phyloP scores from a whole-genome alignment of 2,797 vertebrate genomes.

The Thripadectes ignobilis region DNA sequence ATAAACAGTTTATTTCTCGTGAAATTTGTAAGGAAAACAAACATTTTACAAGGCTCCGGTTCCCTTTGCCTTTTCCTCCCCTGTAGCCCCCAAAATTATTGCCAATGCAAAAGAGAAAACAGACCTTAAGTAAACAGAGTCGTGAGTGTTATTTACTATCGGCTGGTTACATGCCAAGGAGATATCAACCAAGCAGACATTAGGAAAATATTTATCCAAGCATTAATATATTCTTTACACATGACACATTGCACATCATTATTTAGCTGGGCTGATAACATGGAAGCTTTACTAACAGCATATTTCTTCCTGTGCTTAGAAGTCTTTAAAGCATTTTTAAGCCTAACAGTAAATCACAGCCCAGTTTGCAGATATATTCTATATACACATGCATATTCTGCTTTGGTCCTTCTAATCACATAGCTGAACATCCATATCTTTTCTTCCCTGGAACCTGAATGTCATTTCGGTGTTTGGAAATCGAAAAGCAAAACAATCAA shows the following conservation, averaged over 20 bases:
- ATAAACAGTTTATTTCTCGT: constrained; percentile 69
- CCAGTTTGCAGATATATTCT: constrained; percentile 39
- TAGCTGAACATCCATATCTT: constrained; percentile 37
- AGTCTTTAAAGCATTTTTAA: constrained; percentile 60
- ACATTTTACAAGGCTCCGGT: constrained; percentile 53
- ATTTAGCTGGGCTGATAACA: constrained; percentile 80
- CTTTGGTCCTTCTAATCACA: constrained; percentile 1
- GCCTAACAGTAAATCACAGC: constrained; percentile 63
- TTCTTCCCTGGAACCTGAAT: constrained; percentile 49
- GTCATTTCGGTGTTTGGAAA: constrained; percentile 13
- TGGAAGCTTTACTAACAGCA: constrained; percentile 64
- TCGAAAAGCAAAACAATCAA: not conserved
- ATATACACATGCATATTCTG: not conserved
- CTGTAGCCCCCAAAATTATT: constrained; percentile 31
- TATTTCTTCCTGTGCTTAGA: constrained; percentile 74
- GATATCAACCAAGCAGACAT: constrained; percentile 74
- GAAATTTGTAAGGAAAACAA: constrained; percentile 69
- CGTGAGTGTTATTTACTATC: constrained; percentile 77
- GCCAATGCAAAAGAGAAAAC: constrained; percentile 62
- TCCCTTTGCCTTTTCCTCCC: constrained; percentile 37
- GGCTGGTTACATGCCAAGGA: constrained; percentile 75
- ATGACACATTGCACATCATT: constrained; percentile 78
- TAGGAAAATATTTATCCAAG: constrained; percentile 84
- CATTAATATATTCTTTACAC: constrained; percentile 74
- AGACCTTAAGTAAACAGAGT: constrained; percentile 70